A percentile compares a stretch with the other conserved stretches of the same genome.
phyloP scores from a whole-genome alignment of 2,888 invertebrate species.

The Melieria picta region DNA sequence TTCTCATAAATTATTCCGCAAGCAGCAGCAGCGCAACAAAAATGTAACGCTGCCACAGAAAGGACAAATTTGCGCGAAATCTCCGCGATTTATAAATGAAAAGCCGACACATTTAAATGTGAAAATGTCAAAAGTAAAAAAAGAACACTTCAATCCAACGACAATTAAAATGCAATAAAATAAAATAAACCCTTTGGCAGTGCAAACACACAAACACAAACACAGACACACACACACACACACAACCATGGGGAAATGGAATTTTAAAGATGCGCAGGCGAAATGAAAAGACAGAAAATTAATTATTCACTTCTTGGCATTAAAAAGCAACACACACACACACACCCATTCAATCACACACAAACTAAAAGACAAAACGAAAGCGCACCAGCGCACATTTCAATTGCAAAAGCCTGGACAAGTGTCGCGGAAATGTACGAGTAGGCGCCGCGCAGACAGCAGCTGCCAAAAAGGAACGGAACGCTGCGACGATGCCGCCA shows the following conservation, averaged over 20 bases:
- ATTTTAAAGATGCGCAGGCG: not conserved
- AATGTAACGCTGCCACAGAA: too few species aligned
- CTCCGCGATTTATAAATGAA: conserved; percentile 24
- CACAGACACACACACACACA: not conserved
- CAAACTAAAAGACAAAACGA: too few species aligned
- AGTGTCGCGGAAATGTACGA: not conserved
- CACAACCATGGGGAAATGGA: not conserved
- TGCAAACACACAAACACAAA: not conserved
- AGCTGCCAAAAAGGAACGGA: too few species aligned
- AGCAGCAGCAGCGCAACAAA: too few species aligned
- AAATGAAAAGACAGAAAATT: conserved; percentile 26
- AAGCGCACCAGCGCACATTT: too few species aligned
- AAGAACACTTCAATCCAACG: conserved; percentile 25
- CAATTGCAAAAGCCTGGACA: conserved; percentile 3
- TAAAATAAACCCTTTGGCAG: conserved; percentile 9
- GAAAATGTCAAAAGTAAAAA: conserved; percentile 23
- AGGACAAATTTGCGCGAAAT: not conserved
- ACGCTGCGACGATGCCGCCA: too few species aligned
- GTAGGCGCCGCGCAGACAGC: too few species aligned
- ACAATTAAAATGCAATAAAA: conserved; percentile 34
- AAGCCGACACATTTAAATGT: conserved; percentile 13
- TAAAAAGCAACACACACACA: not conserved
- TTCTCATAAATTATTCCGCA: too few species aligned
- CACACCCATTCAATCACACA: too few species aligned
- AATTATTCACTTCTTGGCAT: conserved; percentile 28